A percentile compares a stretch with the other conserved stretches of the same genome.
Evolutionary conservation across 2,888 invertebrate species (phyloP).

Genomic region (Aphodius granarius): DNA sequence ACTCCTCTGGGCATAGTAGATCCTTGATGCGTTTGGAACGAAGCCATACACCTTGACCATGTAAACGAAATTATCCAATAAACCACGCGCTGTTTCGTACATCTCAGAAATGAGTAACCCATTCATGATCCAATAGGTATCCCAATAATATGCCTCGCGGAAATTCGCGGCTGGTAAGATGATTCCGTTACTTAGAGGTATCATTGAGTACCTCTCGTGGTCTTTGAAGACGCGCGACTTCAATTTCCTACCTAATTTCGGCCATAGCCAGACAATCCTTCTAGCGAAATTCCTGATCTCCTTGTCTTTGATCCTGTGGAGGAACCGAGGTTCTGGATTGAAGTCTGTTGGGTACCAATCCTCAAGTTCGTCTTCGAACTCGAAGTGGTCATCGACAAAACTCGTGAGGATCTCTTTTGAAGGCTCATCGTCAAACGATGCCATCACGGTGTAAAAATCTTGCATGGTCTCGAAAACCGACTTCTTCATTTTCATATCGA

Average conservation of each 20-base stretch:
- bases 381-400: constrained; percentile 64
- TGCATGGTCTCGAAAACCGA: constrained; percentile 60
- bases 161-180: constrained; percentile 74
- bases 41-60: constrained; percentile 68
- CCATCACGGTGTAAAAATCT: constrained; percentile 61
- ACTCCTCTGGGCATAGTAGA: constrained; percentile 74
- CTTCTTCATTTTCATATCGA: constrained; percentile 71
- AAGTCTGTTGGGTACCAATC: constrained; percentile 64
- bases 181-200: constrained; percentile 59
- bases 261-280: constrained; percentile 66
- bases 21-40: constrained; percentile 80
- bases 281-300: constrained; percentile 63
- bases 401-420: constrained; percentile 54
- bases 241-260: constrained; percentile 63
- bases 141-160: constrained; percentile 83
- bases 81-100: constrained; percentile 70
- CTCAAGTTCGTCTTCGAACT: constrained; percentile 61
- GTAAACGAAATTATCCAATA: constrained; percentile 75
- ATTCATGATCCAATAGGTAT: constrained; percentile 83
- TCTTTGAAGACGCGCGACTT: constrained; percentile 59
- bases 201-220: constrained; percentile 49
- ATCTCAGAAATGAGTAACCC: constrained; percentile 78
- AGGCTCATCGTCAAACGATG: constrained; percentile 55
- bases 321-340: constrained; percentile 61
- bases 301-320: constrained; percentile 61